These are phyloP conservation scores for Pachydiplax longipennis DNA, from an alignment of 2,888 invertebrate species.

Conservation along the genomic window DNA sequence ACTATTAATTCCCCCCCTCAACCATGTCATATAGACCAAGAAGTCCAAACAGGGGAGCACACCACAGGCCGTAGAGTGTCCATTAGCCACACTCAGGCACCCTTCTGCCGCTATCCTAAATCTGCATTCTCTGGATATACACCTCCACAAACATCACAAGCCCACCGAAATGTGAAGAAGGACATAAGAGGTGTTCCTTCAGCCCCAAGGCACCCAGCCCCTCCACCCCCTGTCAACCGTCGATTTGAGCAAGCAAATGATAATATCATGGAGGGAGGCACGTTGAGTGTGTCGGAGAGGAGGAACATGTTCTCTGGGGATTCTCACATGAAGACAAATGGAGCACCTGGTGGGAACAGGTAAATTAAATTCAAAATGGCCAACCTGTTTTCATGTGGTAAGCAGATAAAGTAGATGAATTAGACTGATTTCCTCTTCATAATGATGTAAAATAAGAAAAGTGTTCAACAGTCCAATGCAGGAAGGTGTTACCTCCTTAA, in stretches of 20 bases:
- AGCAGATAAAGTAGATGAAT: not conserved
- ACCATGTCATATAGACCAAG: slow-evolving; percentile 50
- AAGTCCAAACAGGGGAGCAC: slow-evolving; percentile 51
- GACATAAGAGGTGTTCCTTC: not conserved
- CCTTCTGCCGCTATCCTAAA: slow-evolving; percentile 63
- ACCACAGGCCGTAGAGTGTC: slow-evolving; percentile 45
- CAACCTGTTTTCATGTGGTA: not conserved
- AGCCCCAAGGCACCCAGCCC: slow-evolving; percentile 27
- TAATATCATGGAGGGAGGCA: not conserved
- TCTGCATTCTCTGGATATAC: not conserved
- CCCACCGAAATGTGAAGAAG: not conserved
- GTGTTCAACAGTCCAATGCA: no score
- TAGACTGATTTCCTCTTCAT: no score
- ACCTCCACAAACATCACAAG: not conserved
- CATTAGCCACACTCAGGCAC: slow-evolving; percentile 52
- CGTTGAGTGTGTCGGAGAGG: slow-evolving; percentile 4
- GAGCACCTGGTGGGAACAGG: not conserved
- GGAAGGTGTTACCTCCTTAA: no score
- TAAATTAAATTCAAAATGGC: not conserved
- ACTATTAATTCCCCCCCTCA: not conserved
- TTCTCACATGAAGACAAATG: not conserved
- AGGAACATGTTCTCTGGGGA: slow-evolving; percentile 7
- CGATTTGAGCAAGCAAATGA: not conserved
- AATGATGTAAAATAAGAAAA: no score
- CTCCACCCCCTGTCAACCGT: slow-evolving; percentile 5